Evolutionary conservation across 1,140 invertebrate species (phyloP).

Genomic region (Listronotus bonariensis): DNA sequence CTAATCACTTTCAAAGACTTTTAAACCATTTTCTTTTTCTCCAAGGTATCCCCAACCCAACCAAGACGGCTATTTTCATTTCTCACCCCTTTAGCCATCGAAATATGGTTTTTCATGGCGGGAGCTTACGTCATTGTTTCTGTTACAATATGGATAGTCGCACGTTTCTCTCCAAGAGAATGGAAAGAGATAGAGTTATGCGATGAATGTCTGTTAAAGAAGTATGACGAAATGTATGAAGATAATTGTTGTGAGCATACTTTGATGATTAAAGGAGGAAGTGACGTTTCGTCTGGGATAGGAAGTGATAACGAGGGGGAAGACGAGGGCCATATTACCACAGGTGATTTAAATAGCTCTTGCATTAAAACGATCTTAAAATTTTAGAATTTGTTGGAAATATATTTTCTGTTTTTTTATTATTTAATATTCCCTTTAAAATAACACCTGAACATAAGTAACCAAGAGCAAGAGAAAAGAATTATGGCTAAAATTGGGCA

Average conservation of each 20-base stretch:
- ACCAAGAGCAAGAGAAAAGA: too few relatives aligned
- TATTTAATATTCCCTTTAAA: too few relatives aligned
- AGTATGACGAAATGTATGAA: conserved; percentile 32
- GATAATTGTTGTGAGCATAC: conserved; percentile 31
- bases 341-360: neutral
- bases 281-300: conserved; percentile 41
- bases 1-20: too few relatives aligned
- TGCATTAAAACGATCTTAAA: too few relatives aligned
- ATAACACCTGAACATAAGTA: too few relatives aligned
- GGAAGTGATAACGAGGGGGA: conserved; percentile 38
- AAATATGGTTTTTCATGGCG: conserved; percentile 80
- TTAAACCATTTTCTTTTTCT: too few relatives aligned
- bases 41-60: conserved; percentile 58
- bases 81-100: conserved; percentile 80
- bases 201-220: conserved; percentile 47
- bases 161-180: conserved; percentile 77
- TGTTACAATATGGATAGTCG: conserved; percentile 81
- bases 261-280: conserved; percentile 6
- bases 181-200: conserved; percentile 77
- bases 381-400: too few relatives aligned
- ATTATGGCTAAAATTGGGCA: too few relatives aligned
- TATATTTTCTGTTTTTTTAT: too few relatives aligned
- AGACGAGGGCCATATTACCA: neutral
- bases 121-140: conserved; percentile 77
- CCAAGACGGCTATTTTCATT: conserved; percentile 81